Conservation (phyloP, 2,797 vertebrate species). For the Coranthus polyacanthus region DNA sequence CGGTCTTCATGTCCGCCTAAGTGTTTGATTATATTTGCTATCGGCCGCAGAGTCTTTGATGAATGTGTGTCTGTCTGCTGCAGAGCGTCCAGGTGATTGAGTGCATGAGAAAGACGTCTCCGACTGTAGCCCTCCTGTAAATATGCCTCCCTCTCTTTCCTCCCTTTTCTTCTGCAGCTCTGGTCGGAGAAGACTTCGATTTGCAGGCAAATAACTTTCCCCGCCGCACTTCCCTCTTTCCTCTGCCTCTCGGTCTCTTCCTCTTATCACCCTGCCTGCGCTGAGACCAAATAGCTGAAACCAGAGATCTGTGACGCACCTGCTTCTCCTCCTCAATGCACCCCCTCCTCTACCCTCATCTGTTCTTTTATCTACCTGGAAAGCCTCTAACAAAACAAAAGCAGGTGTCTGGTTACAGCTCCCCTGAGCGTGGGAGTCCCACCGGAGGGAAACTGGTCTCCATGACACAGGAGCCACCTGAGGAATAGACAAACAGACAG, state of each 20-base stretch:
- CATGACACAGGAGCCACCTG: conserved; percentile 73
- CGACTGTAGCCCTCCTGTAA: conserved; percentile 32
- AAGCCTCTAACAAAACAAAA: conserved; percentile 71
- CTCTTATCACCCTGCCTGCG: conserved; percentile 28
- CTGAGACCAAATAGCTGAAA: conserved; percentile 64
- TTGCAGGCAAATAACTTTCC: conserved; percentile 65
- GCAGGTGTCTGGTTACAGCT: conserved; percentile 82
- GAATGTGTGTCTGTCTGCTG: conserved; percentile 46
- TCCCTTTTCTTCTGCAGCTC: conserved; percentile 54
- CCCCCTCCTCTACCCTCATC: conserved; percentile 40
- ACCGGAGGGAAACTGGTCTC: conserved; percentile 64
- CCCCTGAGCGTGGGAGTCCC: conserved; percentile 60
- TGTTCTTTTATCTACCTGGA: conserved; percentile 72
- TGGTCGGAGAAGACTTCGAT: conserved; percentile 44
- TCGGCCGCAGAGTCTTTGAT: conserved; percentile 23
- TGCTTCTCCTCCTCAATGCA: conserved; percentile 49
- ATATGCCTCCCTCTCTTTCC: conserved; percentile 42
- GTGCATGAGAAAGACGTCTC: conserved; percentile 38
- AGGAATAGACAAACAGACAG: conserved; percentile 45
- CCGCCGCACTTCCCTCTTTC: conserved; percentile 49
- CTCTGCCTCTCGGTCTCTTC: conserved; percentile 35
- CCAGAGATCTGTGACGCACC: conserved; percentile 76
- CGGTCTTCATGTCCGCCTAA: conserved; percentile 78
- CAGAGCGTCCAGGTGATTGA: conserved; percentile 56
- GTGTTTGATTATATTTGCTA: conserved; percentile 25